Base-by-base conservation (phyloP, 2,113 vertebrate genomes). In the Grus americana region DNA sequence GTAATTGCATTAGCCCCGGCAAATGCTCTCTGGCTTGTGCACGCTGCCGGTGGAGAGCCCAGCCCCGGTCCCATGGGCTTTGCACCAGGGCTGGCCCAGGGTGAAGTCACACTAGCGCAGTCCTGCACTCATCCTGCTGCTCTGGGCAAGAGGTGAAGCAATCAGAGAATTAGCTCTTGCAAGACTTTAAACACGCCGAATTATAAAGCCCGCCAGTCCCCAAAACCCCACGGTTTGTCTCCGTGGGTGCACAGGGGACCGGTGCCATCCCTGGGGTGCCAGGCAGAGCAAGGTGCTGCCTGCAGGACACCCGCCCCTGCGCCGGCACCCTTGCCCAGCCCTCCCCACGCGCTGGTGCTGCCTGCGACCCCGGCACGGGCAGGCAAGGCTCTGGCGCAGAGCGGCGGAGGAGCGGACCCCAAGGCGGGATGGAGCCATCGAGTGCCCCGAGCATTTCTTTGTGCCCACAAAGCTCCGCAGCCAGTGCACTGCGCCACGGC, bases 1-100 rank as follows among this genome's bases (percentile, higher is more conserved):
- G 29, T 6, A 14, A 19, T 47, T 16, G 24, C 67, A 34, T 18
- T 73, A 36, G 42, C 88, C 72, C 36, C 2, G 19, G 46, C 24
- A 11, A 55, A 11, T 0, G 2, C n/a, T 29, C 9, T 54, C 34
- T 2, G 26, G 15, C 15, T 15, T 2, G 15, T 1, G 5, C 15
- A 1, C 2, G 7, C 23, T 36, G 52, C 38, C 7, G 4, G 57
- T 1, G 14, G 57, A 2, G 44, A 40, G 47, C 9, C 3, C 8
- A 2, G 50, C 30, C 29, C 54, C 2, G 9, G 5, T 16, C 30
- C 70, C 40, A 4, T 0, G 11, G 42, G 72, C 26, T 61, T 29
- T 2, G 3, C 38, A 4, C 58, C 30, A 3, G 23, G 36, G 50
- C 76, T 46, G 6, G 2, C n/a, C 70, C 2, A 15, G 2, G 4